A percentile compares a stretch with the other conserved stretches of the same genome.
Evolutionary conservation across 2,797 vertebrate genomes (phyloP).

Genomic region (Peromyscus melanophrys): DNA sequence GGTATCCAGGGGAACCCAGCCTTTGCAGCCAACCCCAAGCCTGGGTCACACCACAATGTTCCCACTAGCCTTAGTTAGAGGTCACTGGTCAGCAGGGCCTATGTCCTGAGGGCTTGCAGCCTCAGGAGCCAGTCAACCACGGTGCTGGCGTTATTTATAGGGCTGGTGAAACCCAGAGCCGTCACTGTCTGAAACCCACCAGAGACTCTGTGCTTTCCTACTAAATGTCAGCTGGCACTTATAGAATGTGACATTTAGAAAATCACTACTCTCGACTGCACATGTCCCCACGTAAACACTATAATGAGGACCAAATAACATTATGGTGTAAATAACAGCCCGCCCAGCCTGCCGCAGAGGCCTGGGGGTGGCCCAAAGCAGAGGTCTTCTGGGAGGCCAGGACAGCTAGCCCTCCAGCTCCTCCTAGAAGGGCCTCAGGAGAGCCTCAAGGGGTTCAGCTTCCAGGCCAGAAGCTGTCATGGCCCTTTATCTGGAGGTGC

Average conservation of each 20-base stretch:
- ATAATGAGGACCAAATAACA: constrained; percentile 83
- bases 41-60: not conserved
- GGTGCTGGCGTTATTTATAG: constrained; percentile 84
- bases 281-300: constrained; percentile 79
- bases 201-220: constrained; percentile 85
- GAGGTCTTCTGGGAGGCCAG: not conserved
- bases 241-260: constrained; percentile 90
- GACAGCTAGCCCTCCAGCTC: not conserved
- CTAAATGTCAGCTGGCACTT: constrained; percentile 89
- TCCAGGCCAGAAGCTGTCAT: not conserved
- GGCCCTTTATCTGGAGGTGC: not conserved
- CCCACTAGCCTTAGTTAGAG: rapidly evolving
- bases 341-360: constrained; percentile 25
- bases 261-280: constrained; percentile 85
- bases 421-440: not conserved
- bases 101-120: constrained; percentile 48
- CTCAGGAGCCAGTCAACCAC: constrained; percentile 60
- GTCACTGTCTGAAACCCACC: constrained; percentile 82
- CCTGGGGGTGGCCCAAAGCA: not conserved
- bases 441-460: not conserved
- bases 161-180: constrained; percentile 71
- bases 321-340: constrained; percentile 77
- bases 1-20: not conserved
- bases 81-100: constrained; percentile 30
- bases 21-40: not conserved